Conservation (phyloP, 1,140 invertebrate genomes). For the Lucilia cuprina region DNA sequence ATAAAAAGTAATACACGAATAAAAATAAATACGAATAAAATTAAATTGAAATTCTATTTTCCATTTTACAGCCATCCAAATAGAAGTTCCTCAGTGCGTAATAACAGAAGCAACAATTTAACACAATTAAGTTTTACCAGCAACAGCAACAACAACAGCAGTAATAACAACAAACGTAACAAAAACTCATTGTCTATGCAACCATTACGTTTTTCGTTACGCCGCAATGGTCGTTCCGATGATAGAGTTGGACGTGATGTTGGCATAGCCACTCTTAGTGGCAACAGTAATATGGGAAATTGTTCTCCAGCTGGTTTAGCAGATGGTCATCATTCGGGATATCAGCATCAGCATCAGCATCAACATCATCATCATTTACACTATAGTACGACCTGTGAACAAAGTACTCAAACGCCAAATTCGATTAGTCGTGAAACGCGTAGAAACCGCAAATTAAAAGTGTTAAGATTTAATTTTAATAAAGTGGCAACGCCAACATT, state of each 20-base stretch:
- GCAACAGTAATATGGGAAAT: slow-evolving; percentile 11
- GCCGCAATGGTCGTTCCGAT: slow-evolving; percentile 9
- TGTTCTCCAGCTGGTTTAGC: background rate
- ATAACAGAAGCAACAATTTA: slow-evolving; percentile 47
- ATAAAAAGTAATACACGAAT: background rate
- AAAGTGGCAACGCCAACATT: slow-evolving; percentile 68
- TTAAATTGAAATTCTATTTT: background rate
- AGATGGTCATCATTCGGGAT: background rate
- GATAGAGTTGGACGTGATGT: background rate
- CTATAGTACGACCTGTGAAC: slow-evolving; percentile 64
- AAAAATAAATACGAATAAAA: background rate
- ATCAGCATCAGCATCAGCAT: slow-evolving; percentile 18
- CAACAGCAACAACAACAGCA: slow-evolving; percentile 40
- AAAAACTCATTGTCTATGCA: background rate
- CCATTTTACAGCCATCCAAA: slow-evolving; percentile 52
- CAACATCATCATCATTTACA: slow-evolving; percentile 41
- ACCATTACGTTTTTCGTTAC: slow-evolving; percentile 23
- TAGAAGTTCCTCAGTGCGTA: slow-evolving; percentile 54
- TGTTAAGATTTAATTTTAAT: slow-evolving; percentile 72
- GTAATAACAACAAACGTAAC: background rate
- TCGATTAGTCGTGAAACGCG: slow-evolving; percentile 73
- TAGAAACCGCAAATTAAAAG: slow-evolving; percentile 68
- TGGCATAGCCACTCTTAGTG: slow-evolving; percentile 16
- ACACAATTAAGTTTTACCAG: slow-evolving; percentile 52
- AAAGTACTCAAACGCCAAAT: slow-evolving; percentile 74